Conservation (phyloP, 1,140 invertebrate species). For the Pseudomyrmex flavicornis region DNA sequence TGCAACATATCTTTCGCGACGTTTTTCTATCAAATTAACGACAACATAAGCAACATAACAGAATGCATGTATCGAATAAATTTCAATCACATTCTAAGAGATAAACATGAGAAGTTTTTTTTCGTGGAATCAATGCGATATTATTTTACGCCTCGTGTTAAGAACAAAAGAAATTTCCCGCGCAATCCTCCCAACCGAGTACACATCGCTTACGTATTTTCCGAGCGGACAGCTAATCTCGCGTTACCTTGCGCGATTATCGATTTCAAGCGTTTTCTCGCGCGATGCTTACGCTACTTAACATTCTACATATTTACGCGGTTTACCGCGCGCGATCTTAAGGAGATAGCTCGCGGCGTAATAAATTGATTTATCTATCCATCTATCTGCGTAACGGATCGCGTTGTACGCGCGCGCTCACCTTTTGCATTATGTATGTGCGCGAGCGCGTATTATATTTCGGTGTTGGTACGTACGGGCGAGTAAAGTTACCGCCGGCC, state of each 20-base stretch:
- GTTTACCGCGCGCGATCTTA: slow-evolving; percentile 35
- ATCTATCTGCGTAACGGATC: slow-evolving; percentile 54
- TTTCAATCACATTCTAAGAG: too few species aligned
- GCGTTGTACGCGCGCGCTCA: slow-evolving; percentile 39
- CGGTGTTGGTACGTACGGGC: slow-evolving; percentile 40
- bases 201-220: not conserved
- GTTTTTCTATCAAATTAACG: too few species aligned
- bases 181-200: not conserved
- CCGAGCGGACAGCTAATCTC: slow-evolving; percentile 12
- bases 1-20: too few species aligned
- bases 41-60: too few species aligned
- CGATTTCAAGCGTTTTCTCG: slow-evolving; percentile 38
- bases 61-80: too few species aligned
- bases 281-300: slow-evolving; percentile 36
- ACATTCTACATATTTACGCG: slow-evolving; percentile 52
- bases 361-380: slow-evolving; percentile 61
- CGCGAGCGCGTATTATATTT: slow-evolving; percentile 55
- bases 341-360: slow-evolving; percentile 48
- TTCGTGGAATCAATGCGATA: too few species aligned
- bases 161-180: not conserved
- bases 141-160: too few species aligned
- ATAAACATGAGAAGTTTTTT: too few species aligned
- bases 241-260: slow-evolving; percentile 37
- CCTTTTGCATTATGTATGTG: slow-evolving; percentile 60
- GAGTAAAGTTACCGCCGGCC: slow-evolving; percentile 55